These are phyloP conservation scores for Rhabdomys dilectus DNA, from an alignment of 2,113 vertebrate genomes.

Conservation along the genomic window DNA sequence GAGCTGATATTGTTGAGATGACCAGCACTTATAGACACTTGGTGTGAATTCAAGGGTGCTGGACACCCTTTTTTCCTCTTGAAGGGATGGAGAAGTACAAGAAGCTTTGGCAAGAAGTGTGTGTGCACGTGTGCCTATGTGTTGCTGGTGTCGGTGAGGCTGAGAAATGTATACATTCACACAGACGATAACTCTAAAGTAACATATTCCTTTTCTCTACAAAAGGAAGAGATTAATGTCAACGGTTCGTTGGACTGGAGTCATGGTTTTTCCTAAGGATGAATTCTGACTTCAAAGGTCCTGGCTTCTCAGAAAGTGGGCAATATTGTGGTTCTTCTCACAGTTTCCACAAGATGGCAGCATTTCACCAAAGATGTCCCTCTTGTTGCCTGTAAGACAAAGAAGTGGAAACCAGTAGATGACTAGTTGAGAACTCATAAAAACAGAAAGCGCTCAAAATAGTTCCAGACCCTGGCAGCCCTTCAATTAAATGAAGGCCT, in stretches of 20 bases:
- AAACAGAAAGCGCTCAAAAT: neutral
- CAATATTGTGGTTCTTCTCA: neutral
- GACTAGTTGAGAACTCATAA: neutral
- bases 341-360: slow-evolving; percentile 59
- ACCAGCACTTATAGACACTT: neutral
- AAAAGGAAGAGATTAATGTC: neutral
- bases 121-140: neutral
- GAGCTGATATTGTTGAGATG: neutral
- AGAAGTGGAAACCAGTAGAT: neutral
- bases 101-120: neutral
- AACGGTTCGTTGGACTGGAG: neutral
- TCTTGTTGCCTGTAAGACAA: rapidly evolving
- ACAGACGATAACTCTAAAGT: neutral
- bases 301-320: neutral
- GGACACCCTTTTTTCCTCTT: neutral
- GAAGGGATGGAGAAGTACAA: neutral
- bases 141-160: neutral
- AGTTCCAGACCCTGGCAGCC: neutral
- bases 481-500: neutral
- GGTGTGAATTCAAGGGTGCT: neutral
- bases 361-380: slow-evolving; percentile 31
- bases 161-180: neutral
- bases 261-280: neutral
- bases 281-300: neutral
- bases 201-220: rapidly evolving